Evolutionary conservation across 2,797 vertebrate genomes (phyloP), one percentile per base, ranked within the genome.

Genomic region (Lemur catta): DNA sequence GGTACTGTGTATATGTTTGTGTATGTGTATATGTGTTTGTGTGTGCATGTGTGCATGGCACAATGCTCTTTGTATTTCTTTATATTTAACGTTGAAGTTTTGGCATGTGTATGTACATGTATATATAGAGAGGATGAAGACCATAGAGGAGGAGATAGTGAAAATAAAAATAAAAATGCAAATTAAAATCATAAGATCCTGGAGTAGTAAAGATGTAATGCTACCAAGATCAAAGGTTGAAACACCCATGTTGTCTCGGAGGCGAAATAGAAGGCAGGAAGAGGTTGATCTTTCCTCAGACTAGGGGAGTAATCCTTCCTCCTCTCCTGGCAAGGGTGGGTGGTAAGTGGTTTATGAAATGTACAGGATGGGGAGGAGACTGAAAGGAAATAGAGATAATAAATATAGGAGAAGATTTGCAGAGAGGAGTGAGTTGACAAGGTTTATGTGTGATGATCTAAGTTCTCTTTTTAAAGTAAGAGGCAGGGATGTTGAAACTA

Each of bases 51-150:
- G 6, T 30, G 1, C 33, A 22, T 10, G 33, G 2, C 7, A 2
- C 30, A 52, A 22, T 41, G 41, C 9, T 79, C 6, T 48, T 50
- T 63, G 35, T 48, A 11, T 22, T 52, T 84, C 20, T 59, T 94
- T 88, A 89, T 9, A 79, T 43, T 84, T 72, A 87, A 78, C 9
- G 10, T 26, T 90, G 59, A 82, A 17, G 7, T 61, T 43, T 88
- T 20, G 4, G 20, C 43, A 55, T 46, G 43, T 86, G 20, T 24
- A 30, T 12, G 20, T 38, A 55, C 26, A 18, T 86, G 20, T 24
- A 14, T 26, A 43, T 28, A 59, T 1, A 33, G 33, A 63, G 13
- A 41, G 2, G 6, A 65, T 72, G 41, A 1, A 91, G 38, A 59
- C 20, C 12, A 57, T 4, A 57, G n/a, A 84, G 35, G 10, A 76